Conservation (phyloP, 2,888 invertebrate species). For the Tinea pellionella region DNA sequence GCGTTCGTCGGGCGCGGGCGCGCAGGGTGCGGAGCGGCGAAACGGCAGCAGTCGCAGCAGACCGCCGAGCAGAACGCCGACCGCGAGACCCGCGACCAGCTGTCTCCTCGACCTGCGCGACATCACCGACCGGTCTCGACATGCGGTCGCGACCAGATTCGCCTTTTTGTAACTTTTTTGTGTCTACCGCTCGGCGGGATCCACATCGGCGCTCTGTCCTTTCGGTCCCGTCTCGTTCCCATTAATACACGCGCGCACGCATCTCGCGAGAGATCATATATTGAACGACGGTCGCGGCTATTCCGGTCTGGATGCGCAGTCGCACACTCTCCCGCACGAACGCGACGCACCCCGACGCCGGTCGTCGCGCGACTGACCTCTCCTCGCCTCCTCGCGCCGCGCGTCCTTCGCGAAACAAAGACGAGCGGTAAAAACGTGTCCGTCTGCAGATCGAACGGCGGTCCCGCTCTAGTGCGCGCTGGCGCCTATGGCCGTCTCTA, state of each 20-base stretch:
- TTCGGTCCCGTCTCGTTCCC: slow-evolving; percentile 40
- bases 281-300: not conserved
- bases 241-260: slow-evolving; percentile 42
- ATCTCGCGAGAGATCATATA: slow-evolving; percentile 21
- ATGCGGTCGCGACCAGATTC: slow-evolving; percentile 13
- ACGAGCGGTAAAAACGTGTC: slow-evolving; percentile 2
- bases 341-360: not conserved
- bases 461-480: not conserved
- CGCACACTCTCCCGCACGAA: not conserved
- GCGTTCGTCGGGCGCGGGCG: slow-evolving; percentile 54
- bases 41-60: slow-evolving; percentile 40
- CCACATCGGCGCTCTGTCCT: slow-evolving; percentile 56
- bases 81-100: slow-evolving; percentile 65
- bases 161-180: slow-evolving; percentile 32
- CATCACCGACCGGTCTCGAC: slow-evolving; percentile 40
- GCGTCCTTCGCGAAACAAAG: slow-evolving; percentile 6
- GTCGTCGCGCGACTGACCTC: not conserved
- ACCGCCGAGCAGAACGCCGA: slow-evolving; percentile 68
- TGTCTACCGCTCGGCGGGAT: slow-evolving; percentile 42
- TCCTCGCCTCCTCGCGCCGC: not conserved
- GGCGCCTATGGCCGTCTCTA: not conserved
- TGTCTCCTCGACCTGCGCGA: slow-evolving; percentile 50
- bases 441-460: not conserved
- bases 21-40: slow-evolving; percentile 28
- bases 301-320: not conserved